These are phyloP conservation scores for Propithecus perrieri DNA, from an alignment of 2,797 vertebrate genomes.

Conservation along the genomic window DNA sequence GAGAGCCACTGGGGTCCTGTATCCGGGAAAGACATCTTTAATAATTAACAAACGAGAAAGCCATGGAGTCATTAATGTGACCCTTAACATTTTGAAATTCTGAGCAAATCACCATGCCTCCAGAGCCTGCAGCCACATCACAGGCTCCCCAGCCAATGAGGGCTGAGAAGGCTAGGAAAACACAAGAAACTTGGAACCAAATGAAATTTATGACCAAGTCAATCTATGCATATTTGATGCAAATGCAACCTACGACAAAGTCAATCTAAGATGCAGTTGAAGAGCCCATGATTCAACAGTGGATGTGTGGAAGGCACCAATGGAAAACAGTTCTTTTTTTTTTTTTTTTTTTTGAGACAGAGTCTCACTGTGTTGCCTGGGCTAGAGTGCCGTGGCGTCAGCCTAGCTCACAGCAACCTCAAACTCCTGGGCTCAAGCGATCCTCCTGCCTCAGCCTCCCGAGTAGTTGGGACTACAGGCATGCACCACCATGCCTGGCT, in stretches of 20 bases:
- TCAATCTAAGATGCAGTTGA: neutral
- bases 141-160: neutral
- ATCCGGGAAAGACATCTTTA: slow-evolving; percentile 32
- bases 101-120: neutral
- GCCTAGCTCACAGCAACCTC: no score
- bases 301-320: neutral
- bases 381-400: no score
- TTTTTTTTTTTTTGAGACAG: no score
- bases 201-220: neutral
- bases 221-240: neutral
- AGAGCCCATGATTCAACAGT: neutral
- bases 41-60: slow-evolving; percentile 21
- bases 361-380: no score
- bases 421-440: no score
- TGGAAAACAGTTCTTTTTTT: neutral
- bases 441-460: no score
- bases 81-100: neutral
- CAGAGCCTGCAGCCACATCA: neutral
- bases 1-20: neutral
- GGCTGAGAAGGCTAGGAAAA: neutral
- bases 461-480: no score
- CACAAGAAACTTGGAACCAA: neutral
- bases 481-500: no score
- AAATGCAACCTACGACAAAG: neutral
- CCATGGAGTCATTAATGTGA: neutral